A percentile compares a stretch with the other conserved stretches of the same genome.
Conservation (phyloP, 1,140 invertebrate genomes). For the Drosophila chauvacae region DNA sequence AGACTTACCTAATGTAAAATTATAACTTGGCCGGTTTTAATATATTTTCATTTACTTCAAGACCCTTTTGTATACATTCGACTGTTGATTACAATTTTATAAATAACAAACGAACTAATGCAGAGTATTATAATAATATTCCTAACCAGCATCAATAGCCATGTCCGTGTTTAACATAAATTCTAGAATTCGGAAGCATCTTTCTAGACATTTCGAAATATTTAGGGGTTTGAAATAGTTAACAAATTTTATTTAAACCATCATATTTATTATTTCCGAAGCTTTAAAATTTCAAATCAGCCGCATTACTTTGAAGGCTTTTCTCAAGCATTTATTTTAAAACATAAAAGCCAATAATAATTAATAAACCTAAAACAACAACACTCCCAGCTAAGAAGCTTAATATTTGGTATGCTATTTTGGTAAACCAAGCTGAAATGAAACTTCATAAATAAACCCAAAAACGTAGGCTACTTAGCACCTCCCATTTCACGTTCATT, state of each 20-base stretch:
- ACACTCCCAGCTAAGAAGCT: neutral
- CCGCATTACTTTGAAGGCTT: neutral
- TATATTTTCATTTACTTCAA: too few relatives aligned
- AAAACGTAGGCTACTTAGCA: conserved; percentile 22
- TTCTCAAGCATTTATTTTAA: neutral
- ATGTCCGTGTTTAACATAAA: neutral
- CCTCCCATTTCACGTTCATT: conserved; percentile 14
- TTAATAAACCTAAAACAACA: neutral
- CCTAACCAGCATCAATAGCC: too few relatives aligned
- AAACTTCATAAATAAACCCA: conserved; percentile 11
- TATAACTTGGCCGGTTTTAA: too few relatives aligned
- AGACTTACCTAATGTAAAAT: too few relatives aligned
- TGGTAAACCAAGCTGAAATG: conserved; percentile 2
- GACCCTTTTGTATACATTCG: too few relatives aligned
- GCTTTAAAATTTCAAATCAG: too few relatives aligned
- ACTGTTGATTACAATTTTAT: too few relatives aligned
- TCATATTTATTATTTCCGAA: too few relatives aligned
- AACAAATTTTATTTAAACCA: too few relatives aligned
- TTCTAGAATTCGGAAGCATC: neutral
- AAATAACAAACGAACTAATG: too few relatives aligned
- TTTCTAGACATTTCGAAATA: neutral
- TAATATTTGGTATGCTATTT: neutral
- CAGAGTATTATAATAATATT: too few relatives aligned
- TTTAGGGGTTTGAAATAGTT: too few relatives aligned
- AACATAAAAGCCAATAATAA: neutral